Conservation (phyloP, 2,888 invertebrate genomes). For the Macrophya alboannulata region DNA sequence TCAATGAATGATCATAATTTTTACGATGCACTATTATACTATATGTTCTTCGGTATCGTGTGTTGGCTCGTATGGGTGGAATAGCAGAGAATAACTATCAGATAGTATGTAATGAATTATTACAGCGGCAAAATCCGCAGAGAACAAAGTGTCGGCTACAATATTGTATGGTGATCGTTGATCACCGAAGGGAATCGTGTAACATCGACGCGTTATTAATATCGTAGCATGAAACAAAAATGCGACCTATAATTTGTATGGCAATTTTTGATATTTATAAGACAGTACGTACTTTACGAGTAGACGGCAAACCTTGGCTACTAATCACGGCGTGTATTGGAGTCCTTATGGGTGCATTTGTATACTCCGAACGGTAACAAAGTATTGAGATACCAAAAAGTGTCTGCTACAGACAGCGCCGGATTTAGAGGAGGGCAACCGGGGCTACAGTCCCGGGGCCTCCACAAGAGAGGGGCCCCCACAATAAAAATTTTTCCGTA, state of each 20-base stretch:
- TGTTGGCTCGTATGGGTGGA: background rate
- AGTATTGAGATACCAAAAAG: background rate
- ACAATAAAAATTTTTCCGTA: too few relatives aligned
- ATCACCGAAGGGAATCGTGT: background rate
- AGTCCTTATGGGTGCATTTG: background rate
- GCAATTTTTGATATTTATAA: background rate
- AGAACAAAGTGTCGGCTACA: background rate
- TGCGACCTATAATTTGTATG: background rate
- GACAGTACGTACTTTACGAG: background rate
- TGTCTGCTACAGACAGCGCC: background rate
- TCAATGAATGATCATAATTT: background rate
- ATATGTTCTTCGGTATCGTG: background rate
- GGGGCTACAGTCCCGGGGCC: too few relatives aligned
- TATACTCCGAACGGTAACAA: background rate
- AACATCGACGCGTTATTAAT: background rate
- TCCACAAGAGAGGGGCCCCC: too few relatives aligned
- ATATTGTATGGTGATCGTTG: constrained; percentile 3
- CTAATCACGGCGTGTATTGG: background rate
- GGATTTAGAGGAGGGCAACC: too few relatives aligned
- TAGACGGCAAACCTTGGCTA: background rate
- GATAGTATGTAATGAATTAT: background rate
- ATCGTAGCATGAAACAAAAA: constrained; percentile 8
- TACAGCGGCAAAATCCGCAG: background rate
- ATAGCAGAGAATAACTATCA: background rate
- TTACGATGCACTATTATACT: background rate